Evolutionary conservation across 2,797 vertebrate species (phyloP), one percentile per base, ranked within the genome.

Genomic region (Cirrhinus mrigala): DNA sequence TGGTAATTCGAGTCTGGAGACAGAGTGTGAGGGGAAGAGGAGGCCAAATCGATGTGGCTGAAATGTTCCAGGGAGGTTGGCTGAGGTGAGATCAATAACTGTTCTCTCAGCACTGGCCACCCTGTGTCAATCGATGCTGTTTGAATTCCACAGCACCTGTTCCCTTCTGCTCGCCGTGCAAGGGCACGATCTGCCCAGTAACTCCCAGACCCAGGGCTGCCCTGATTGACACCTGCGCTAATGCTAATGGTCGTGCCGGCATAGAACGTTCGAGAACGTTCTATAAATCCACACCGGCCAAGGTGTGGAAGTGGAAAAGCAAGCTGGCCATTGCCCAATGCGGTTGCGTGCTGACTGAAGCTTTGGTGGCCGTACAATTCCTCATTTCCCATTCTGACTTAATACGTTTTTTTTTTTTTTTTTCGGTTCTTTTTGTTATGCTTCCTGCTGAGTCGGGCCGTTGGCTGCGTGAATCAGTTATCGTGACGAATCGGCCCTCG

Each of bases 401-500:
- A 66, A 16, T 33, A n/a, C 22, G 14, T 33, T 66, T 66, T n/a
- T n/a, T n/a, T n/a, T n/a, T n/a, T n/a, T n/a, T n/a, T n/a, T n/a
- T 46, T 66, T 66, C 8, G 62, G 27, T 44, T 82, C 60, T 70
- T 44, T 44, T 54, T 60, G 56, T 87, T 88, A 91, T 85, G 87
- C 80, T 90, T 81, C 90, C 90, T 91, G 90, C 92, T 91, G 90
- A 92, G 88, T 88, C 83, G 79, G 86, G 87, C 62, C 15, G 1
- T 66, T 18, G 1, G 15, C 27, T 15, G 18, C 27, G 29, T 85
- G 92, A 91, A 91, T 92, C 90, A 91, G 87, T 89, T 87, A 92
- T 92, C 83, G 88, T 94, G 93, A 94, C 92, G 90, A 90, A 93
- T 94, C 91, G 80, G 79, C 74, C 91, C 90, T 88, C 92, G 87